A percentile compares a stretch with the other conserved stretches of the same genome.
Evolutionary conservation across 2,113 vertebrate genomes (phyloP).

Genomic region (Acrocephalus kingi): DNA sequence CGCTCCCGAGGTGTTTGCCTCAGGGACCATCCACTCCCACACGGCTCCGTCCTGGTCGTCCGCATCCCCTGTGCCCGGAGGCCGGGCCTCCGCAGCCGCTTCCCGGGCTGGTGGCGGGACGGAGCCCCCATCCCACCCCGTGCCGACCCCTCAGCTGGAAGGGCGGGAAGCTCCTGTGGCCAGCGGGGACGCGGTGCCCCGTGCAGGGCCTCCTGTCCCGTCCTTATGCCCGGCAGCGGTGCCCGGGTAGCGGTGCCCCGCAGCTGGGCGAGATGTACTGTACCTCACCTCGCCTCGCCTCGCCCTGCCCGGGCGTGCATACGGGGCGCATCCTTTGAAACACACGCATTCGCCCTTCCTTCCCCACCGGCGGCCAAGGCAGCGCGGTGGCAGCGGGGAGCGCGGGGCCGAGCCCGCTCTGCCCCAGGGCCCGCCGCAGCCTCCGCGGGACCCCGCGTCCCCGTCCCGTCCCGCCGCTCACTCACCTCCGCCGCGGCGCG

Average conservation of each 20-base stretch:
- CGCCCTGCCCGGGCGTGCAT: too few relatives aligned
- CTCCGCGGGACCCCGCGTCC: neutral
- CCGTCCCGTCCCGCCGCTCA: neutral
- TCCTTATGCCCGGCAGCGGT: neutral
- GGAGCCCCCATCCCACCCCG: too few relatives aligned
- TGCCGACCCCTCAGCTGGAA: neutral
- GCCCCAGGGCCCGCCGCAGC: neutral
- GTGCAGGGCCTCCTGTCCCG: neutral
- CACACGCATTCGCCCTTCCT: neutral
- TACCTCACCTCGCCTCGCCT: neutral
- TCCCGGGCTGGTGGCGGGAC: neutral
- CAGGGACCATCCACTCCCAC: neutral
- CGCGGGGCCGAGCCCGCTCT: neutral
- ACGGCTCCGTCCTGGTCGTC: rapidly evolving
- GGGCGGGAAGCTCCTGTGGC: neutral
- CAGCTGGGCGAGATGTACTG: neutral
- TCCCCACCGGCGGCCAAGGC: neutral
- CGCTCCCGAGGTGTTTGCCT: neutral
- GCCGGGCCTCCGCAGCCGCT: neutral
- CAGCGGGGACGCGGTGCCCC: neutral
- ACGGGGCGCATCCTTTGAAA: neutral
- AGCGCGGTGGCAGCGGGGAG: neutral
- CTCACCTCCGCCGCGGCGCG: neutral
- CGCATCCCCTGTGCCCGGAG: rapidly evolving
- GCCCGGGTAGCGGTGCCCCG: neutral